Percentiles rank a stretch among this genome's conserved stretches.
Evolutionary conservation across 1,140 invertebrate species (phyloP).

Genomic region (Zaprionus nigranus): DNA sequence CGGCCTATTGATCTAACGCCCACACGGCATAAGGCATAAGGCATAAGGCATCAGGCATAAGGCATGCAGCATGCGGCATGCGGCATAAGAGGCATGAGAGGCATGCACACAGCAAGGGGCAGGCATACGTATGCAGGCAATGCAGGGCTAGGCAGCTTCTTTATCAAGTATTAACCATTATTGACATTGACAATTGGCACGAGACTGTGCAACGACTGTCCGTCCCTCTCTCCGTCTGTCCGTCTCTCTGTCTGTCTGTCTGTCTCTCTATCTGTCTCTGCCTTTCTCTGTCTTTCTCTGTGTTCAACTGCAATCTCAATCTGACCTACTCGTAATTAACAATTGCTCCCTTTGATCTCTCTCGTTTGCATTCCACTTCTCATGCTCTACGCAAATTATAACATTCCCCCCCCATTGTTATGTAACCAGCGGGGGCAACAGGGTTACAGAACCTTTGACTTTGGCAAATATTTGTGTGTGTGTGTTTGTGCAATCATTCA

Average conservation of each 20-base stretch:
- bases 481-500: not conserved
- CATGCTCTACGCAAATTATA: not conserved
- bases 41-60: too few species aligned
- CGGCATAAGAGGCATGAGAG: not conserved
- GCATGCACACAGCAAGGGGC: slow-evolving; percentile 4
- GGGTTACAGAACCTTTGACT: not conserved
- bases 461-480: slow-evolving; percentile 1
- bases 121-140: not conserved
- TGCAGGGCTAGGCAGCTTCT: slow-evolving; percentile 23
- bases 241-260: slow-evolving; percentile 19
- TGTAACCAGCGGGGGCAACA: not conserved
- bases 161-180: slow-evolving; percentile 76
- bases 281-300: slow-evolving; percentile 34
- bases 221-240: not conserved
- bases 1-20: slow-evolving; percentile 73
- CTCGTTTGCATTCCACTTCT: not conserved
- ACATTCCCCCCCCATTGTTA: not conserved
- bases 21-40: slow-evolving; percentile 25
- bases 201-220: slow-evolving; percentile 35
- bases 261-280: not conserved
- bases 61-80: not conserved
- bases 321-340: slow-evolving; percentile 52
- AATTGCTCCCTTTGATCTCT: slow-evolving; percentile 45
- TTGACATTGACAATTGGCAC: slow-evolving; percentile 79
- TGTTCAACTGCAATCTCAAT: slow-evolving; percentile 39